These are phyloP conservation scores for Nyctalus aviator DNA, from an alignment of 2,797 vertebrate genomes.

Conservation along the genomic window DNA sequence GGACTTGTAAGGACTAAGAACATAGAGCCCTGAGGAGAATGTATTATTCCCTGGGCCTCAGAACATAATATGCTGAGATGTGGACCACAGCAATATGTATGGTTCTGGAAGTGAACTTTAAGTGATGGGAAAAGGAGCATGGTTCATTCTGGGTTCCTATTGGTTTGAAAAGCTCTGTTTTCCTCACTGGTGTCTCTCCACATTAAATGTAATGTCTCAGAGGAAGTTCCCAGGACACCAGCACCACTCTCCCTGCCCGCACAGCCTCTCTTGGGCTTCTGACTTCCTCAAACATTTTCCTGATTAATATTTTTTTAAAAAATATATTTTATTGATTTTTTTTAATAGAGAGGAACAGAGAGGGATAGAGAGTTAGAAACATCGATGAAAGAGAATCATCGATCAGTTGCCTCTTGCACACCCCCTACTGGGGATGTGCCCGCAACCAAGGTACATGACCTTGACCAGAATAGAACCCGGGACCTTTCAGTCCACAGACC, in stretches of 20 bases:
- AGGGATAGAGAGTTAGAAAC: no score
- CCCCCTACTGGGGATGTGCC: no score
- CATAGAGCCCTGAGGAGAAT: no score
- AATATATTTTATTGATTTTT: no score
- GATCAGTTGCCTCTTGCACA: no score
- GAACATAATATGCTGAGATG: neutral
- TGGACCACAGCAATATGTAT: neutral
- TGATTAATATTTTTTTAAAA: neutral
- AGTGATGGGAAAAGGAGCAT: neutral
- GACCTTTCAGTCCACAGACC: no score
- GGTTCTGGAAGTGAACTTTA: neutral
- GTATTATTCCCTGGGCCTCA: no score
- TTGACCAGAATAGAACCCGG: no score
- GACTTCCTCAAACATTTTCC: neutral
- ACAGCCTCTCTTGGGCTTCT: neutral
- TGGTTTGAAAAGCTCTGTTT: neutral
- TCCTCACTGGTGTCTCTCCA: neutral
- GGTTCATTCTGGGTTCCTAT: neutral
- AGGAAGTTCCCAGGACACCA: neutral
- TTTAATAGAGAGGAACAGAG: no score
- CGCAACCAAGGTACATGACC: no score
- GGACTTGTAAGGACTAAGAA: no score
- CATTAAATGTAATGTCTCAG: neutral
- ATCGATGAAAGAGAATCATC: no score
- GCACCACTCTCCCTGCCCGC: fast-evolving